Evolutionary conservation across 2,113 vertebrate species (phyloP), one percentile per base, ranked within the genome.

Genomic region (Callospermophilus lateralis): DNA sequence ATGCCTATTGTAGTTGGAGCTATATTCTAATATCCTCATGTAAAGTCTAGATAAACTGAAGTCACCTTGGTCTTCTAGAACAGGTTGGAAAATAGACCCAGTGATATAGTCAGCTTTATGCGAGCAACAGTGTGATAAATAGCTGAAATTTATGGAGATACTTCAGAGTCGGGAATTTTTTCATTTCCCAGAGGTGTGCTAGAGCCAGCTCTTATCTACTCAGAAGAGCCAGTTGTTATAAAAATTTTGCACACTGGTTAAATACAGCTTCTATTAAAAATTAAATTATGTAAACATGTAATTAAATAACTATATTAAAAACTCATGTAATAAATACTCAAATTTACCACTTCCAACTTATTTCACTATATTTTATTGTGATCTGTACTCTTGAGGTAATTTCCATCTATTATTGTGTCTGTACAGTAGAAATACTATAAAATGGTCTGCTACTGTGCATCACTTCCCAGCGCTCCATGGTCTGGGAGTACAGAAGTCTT

Each of bases 1-100:
- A 48, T 24, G 34, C 81, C 15, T 32, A 6, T 93, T 90, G 8
- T 77, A 84, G 34, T 76, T 93, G n/a, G 17, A 84, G 15, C 42
- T 84, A 83, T 70, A 86, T 58, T 90, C 51, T 78, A 20, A 85
- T 80, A 87, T n/a, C 7, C 39, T 20, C 51, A 13, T 80, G n/a
- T 68, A 84, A 89, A 94, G 58, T 16, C 79, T 94, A 94, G 94
- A 68, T 85, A 88, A 85, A 92, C 28, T 63, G 67, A 42, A 86
- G 53, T 84, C 65, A 89, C 78, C 42, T 93, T 51, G 55, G 24
- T 77, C n/a, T 89, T 92, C n/a, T 79, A 1, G 87, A 39, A 22
- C 26, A 94, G 63, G 42, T 20, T 81, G 77, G 34, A 88, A 89
- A 72, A 61, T 83, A 90, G 63, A 76, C 0, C 30, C 42, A 53